These are phyloP conservation scores for Mythimna loreyi DNA, from an alignment of 2,888 invertebrate species.

Conservation along the genomic window DNA sequence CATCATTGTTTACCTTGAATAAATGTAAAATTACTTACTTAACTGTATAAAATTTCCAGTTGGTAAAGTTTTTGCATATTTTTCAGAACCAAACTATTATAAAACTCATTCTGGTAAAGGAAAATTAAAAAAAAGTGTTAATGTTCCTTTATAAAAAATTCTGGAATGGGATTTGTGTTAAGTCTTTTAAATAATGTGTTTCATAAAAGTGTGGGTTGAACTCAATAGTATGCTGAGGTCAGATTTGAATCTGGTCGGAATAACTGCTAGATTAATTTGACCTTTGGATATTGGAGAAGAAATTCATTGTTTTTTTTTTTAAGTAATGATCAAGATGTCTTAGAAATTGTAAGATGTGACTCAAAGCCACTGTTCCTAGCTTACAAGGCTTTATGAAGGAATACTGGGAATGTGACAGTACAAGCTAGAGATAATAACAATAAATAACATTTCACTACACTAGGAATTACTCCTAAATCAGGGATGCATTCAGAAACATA, in stretches of 20 bases:
- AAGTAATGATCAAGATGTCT: too few relatives aligned
- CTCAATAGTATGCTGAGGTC: constrained; percentile 27
- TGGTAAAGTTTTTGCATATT: neutral
- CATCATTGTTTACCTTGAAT: constrained; percentile 25
- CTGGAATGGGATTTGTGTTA: neutral
- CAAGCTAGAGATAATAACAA: too few relatives aligned
- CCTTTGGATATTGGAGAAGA: constrained; percentile 21
- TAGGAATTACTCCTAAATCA: too few relatives aligned
- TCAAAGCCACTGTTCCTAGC: too few relatives aligned
- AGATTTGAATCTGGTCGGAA: constrained; percentile 31
- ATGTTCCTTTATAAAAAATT: too few relatives aligned
- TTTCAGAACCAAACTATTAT: neutral
- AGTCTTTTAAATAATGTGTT: neutral
- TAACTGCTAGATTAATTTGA: constrained; percentile 28
- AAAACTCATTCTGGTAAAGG: too few relatives aligned
- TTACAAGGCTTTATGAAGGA: too few relatives aligned
- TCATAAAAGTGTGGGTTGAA: constrained; percentile 24
- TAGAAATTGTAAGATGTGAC: too few relatives aligned
- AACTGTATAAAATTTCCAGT: neutral
- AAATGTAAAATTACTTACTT: constrained; percentile 1
- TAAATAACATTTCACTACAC: too few relatives aligned
- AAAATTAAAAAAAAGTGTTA: too few relatives aligned
- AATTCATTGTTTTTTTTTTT: too few relatives aligned
- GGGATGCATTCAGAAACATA: neutral
- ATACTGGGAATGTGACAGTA: too few relatives aligned